Evolutionary conservation across 2,888 invertebrate genomes (phyloP).

Genomic region (Strigamia transsilvanica): DNA sequence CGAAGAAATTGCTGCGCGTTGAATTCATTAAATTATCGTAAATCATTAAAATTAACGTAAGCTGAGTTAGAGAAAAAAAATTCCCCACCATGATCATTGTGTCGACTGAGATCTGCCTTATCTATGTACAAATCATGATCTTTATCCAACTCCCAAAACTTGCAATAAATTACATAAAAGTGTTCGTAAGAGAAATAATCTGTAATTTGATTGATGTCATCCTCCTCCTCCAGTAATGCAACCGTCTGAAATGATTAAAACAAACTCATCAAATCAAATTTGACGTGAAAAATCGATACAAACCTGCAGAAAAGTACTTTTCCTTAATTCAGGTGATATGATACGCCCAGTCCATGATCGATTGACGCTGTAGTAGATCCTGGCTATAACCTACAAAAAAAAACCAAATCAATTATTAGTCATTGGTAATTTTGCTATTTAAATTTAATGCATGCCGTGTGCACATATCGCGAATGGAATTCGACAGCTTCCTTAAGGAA

Average conservation of each 20-base stretch:
- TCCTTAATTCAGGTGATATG: conserved; percentile 84
- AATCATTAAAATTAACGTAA: background rate
- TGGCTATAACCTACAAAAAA: conserved; percentile 82
- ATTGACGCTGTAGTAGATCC: conserved; percentile 97
- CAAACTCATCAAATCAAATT: conserved; percentile 38
- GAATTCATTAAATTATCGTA: background rate
- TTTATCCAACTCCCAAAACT: conserved; percentile 99
- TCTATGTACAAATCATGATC: conserved; percentile 98
- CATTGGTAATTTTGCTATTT: background rate
- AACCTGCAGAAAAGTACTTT: conserved; percentile 82
- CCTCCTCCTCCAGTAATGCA: conserved; percentile 88
- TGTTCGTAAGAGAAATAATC: conserved; percentile 94
- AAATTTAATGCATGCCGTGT: conserved; percentile 75
- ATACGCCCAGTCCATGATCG: conserved; percentile 96
- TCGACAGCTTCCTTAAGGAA: conserved; percentile 98
- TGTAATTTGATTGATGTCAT: conserved; percentile 90
- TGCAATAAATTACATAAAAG: conserved; percentile 99
- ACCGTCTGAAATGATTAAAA: conserved; percentile 64
- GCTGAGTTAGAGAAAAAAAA: conserved; percentile 59
- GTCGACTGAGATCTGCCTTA: conserved; percentile 89
- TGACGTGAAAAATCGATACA: background rate
- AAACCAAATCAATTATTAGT: conserved; percentile 51
- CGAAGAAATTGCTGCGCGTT: conserved; percentile 84
- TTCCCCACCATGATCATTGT: conserved; percentile 88
- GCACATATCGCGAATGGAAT: conserved; percentile 98